Base-by-base conservation (phyloP, 2,888 invertebrate genomes). In the Eupelmus urozonus region DNA sequence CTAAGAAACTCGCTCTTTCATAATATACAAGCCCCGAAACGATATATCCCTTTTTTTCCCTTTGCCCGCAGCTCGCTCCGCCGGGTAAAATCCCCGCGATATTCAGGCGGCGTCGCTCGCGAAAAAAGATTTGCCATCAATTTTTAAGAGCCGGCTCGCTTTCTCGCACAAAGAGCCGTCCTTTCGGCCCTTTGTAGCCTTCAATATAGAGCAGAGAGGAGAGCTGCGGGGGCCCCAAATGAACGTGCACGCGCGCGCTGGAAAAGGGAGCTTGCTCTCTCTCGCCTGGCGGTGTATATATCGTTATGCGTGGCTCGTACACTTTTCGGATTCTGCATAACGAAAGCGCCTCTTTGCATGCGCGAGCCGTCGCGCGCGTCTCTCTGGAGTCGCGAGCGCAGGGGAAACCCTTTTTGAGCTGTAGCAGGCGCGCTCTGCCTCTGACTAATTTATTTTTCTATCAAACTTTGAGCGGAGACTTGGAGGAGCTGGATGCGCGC, bases 401-500 rank as follows among this genome's bases (percentile, higher is more conserved):
- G 20, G 29, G 55, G 49, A 59, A 65, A 57, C 57, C 69, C 70
- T 69, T 69, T 29, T 9, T 18, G 60, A 57, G 66, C n/a, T n/a
- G 76, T 70, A 55, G 73, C n/a, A n/a, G n/a, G n/a, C n/a, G n/a
- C n/a, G n/a, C n/a, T n/a, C n/a, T n/a, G n/a, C n/a, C n/a, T n/a
- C n/a, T 77, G 70, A 80, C 77, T 80, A 74, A 80, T 80, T 80
- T 80, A 80, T 80, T 77, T 80, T 80, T 74, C 80, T 70, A 77
- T 77, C 74, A 77, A 80, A 74, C 63, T 80, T 76, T 77, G 60
- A 80, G 66, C 59, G n/a, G 16, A 69, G 20, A 70, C 69, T 59
- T 63, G 25, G 49, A 62, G 57, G 55, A 18, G 42, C 29, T 34
- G 42, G 18, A 40, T 34, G 34, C 9, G 9, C 9, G 9, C n/a